These are phyloP conservation scores for Zaprionus taronus DNA, from an alignment of 1,140 invertebrate species.

Conservation along the genomic window DNA sequence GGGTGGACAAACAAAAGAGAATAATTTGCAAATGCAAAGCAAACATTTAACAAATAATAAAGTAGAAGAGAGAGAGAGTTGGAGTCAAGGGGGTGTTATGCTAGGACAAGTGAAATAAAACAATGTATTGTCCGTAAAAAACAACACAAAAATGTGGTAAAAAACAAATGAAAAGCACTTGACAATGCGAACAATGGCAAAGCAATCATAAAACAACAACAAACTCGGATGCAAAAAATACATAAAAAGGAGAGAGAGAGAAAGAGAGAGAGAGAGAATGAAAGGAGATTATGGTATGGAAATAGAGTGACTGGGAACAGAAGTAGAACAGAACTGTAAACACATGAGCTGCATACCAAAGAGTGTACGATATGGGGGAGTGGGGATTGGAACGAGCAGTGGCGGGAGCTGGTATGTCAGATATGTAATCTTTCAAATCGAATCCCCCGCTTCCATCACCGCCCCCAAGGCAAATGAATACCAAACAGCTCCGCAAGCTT, in stretches of 20 bases:
- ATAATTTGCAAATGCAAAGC: conserved; percentile 42
- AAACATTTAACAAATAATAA: conserved; percentile 45
- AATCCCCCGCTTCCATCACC: neutral
- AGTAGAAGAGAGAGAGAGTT: too few relatives aligned
- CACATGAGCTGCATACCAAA: conserved; percentile 34
- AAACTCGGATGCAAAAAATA: conserved; percentile 3
- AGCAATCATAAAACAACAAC: conserved; percentile 35
- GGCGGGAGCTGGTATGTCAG: neutral
- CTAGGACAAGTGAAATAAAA: conserved; percentile 34
- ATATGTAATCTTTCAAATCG: conserved; percentile 26
- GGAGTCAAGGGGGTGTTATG: neutral
- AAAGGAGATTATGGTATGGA: neutral
- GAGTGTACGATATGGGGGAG: neutral
- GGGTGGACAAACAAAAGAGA: conserved; percentile 32
- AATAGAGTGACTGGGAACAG: conserved; percentile 3
- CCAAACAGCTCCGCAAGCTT: conserved; percentile 10
- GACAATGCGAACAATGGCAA: conserved; percentile 48
- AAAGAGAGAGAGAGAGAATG: neutral
- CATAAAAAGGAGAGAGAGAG: neutral
- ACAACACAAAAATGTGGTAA: conserved; percentile 41
- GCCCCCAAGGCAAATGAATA: conserved; percentile 1
- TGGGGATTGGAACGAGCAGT: neutral
- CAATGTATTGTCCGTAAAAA: conserved; percentile 32
- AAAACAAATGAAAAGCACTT: conserved; percentile 52
- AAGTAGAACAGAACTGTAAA: conserved; percentile 16